Percentiles rank a stretch among this genome's conserved stretches.
phyloP scores from a whole-genome alignment of 1,140 invertebrate species.

The Heliconius hewitsoni region DNA sequence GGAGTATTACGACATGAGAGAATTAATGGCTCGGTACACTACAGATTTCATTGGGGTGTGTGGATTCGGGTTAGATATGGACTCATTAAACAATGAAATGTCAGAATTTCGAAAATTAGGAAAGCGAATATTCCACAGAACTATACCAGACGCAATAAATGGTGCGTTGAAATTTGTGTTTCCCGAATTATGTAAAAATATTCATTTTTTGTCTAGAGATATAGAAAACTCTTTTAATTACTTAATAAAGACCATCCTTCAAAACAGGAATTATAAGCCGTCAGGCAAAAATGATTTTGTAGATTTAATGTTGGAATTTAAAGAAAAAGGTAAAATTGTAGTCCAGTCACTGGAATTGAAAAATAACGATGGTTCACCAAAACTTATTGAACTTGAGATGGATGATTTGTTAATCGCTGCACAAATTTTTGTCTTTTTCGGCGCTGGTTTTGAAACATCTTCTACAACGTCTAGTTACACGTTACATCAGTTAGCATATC shows the following conservation, averaged over 20 bases:
- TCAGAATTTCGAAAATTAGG: slow-evolving; percentile 47
- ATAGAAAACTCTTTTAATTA: slow-evolving; percentile 39
- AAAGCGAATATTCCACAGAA: slow-evolving; percentile 43
- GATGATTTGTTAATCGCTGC: slow-evolving; percentile 39
- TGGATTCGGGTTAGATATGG: slow-evolving; percentile 48
- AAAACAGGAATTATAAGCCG: slow-evolving; percentile 42
- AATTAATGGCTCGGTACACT: slow-evolving; percentile 49
- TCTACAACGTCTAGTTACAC: slow-evolving; percentile 43
- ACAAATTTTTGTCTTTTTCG: slow-evolving; percentile 44
- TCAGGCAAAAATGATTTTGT: slow-evolving; percentile 46
- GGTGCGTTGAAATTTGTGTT: slow-evolving; percentile 41
- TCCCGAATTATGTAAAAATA: slow-evolving; percentile 40
- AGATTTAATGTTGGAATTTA: slow-evolving; percentile 46
- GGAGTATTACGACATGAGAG: slow-evolving; percentile 66
- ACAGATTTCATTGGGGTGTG: slow-evolving; percentile 47
- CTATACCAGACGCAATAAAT: slow-evolving; percentile 31
- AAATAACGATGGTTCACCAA: slow-evolving; percentile 37
- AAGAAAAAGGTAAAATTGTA: slow-evolving; percentile 40
- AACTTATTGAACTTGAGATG: slow-evolving; percentile 43
- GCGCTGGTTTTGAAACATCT: slow-evolving; percentile 46
- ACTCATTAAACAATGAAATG: slow-evolving; percentile 43
- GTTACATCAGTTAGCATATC: slow-evolving; percentile 43
- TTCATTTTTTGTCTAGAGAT: slow-evolving; percentile 39
- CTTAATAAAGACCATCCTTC: slow-evolving; percentile 52
- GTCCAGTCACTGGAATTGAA: slow-evolving; percentile 41